Conservation (phyloP, 2,797 vertebrate species). For the Malurus leucopterus region DNA sequence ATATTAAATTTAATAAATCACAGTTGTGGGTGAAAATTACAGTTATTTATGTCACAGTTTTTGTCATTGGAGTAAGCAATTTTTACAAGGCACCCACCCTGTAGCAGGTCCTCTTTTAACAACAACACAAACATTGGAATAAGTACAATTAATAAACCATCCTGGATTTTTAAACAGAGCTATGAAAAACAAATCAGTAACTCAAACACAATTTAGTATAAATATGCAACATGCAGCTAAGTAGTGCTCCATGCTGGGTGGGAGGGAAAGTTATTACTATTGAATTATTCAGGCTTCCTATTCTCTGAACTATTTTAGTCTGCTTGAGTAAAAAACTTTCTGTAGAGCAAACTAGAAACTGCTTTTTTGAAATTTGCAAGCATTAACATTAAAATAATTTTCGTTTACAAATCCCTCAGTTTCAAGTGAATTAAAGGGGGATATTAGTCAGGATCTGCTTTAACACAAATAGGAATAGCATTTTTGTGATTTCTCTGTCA, state of each 20-base stretch:
- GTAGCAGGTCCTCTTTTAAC: not conserved
- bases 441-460: not conserved
- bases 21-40: not conserved
- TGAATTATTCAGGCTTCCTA: not conserved
- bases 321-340: not conserved
- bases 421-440: not conserved
- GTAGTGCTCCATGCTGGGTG: not conserved
- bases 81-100: not conserved
- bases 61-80: not conserved
- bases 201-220: not conserved
- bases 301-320: not conserved
- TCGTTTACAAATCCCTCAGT: fast-evolving
- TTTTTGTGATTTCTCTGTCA: not conserved
- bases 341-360: not conserved
- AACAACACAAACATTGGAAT: not conserved
- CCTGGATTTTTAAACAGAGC: not conserved
- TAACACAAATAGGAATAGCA: not conserved
- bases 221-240: not conserved
- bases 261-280: not conserved
- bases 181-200: not conserved
- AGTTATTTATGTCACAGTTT: not conserved
- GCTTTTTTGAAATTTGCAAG: not conserved
- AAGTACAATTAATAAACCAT: not conserved
- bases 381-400: not conserved
- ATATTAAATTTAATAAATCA: not conserved